These are phyloP conservation scores for Hetaerina americana DNA, from an alignment of 1,140 invertebrate species.

Conservation along the genomic window DNA sequence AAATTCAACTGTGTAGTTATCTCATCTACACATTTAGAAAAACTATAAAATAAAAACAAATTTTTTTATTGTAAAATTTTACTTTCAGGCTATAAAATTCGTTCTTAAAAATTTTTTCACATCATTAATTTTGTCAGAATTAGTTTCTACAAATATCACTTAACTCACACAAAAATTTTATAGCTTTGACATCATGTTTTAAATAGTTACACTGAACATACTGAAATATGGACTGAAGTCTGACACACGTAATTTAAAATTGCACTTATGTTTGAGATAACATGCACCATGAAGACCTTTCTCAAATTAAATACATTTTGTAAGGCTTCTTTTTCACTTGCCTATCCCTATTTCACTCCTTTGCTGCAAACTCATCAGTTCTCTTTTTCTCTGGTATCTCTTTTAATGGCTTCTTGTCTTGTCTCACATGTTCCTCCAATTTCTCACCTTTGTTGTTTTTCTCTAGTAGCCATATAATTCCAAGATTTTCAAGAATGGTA, in stretches of 20 bases:
- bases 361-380: background rate
- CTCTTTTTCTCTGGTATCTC: background rate
- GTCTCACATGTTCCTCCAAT: background rate
- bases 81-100: background rate
- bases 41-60: too few species aligned
- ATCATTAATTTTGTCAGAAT: background rate
- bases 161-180: background rate
- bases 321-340: background rate
- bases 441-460: background rate
- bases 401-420: background rate
- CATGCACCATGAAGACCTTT: background rate
- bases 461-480: background rate
- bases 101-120: background rate
- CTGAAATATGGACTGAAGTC: background rate
- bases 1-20: too few species aligned
- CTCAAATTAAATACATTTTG: background rate
- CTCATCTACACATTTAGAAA: too few species aligned
- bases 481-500: background rate
- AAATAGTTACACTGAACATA: background rate
- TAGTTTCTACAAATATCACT: background rate
- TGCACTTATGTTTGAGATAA: background rate
- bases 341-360: background rate
- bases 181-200: background rate
- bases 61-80: background rate
- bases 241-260: background rate